Base-by-base conservation (phyloP, 1,140 invertebrate species). In the Neodiprion virginianus region DNA sequence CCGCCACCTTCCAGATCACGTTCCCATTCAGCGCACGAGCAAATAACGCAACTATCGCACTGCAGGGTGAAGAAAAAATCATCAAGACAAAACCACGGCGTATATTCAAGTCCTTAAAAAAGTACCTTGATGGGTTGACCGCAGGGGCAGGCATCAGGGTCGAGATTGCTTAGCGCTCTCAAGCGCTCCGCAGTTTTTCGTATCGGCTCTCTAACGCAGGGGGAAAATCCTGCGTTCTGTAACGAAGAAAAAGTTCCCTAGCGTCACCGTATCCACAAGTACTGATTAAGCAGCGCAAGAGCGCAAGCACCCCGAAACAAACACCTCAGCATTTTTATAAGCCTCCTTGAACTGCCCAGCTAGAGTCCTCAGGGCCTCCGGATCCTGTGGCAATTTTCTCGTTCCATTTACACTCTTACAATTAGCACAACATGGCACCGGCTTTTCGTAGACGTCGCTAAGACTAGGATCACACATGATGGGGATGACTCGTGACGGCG, bases 21-120 rank as follows among this genome's bases (percentile, higher is more conserved):
- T 70, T 75, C 69, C 72, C 72, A 75, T 7, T 77, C 69, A 17
- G 68, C 47, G n/a, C 72, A 75, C 40, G 49, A 71, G 47, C 76
- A 77, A 11, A 72, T 50, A 40, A 75, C 48, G 23, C 76, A 77
- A 68, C 72, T 75, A 8, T 75, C 48, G 65, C 74, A 77, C 76
- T 77, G 48, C n/a, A 73, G 8, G 47, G 11, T 14, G 14, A 71
- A 47, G 8, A 17, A 48, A 17, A 28, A n/a, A 40, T 21, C 48
- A 48, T 71, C 7, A 69, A 23, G 7, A 40, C 28, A 40, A 3
- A 40, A 5, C 1, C 28, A 40, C 28, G 28, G 28, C 2, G 28
- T 40, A 40, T 8, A 12, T 61, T 61, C 53, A 61, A 7, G 53
- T 14, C 53, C 53, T 17, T 12, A 7, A 12, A 23, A 69, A 69